A percentile compares a stretch with the other conserved stretches of the same genome.
These are phyloP conservation scores for Centruroides sculpturatus DNA, from an alignment of 1,140 invertebrate species.

Conservation along the genomic window DNA sequence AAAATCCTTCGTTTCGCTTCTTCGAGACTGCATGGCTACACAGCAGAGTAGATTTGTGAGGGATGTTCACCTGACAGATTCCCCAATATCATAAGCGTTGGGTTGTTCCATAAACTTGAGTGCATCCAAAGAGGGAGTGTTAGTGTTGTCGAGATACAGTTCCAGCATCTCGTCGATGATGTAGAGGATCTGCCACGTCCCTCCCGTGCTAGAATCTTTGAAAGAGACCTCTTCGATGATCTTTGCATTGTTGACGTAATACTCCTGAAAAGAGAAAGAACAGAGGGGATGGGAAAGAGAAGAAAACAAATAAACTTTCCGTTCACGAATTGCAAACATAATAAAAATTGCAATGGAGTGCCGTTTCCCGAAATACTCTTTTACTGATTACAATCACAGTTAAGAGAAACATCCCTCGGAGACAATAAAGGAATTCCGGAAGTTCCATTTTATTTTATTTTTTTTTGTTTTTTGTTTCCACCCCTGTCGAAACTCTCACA, in stretches of 20 bases:
- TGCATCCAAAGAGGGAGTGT: slow-evolving; percentile 2
- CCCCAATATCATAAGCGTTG: slow-evolving; percentile 5
- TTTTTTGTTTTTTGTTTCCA: too few relatives aligned
- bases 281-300: not conserved
- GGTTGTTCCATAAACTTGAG: slow-evolving; percentile 10
- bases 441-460: not conserved
- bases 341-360: not conserved
- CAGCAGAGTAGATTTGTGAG: not conserved
- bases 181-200: slow-evolving; percentile 11
- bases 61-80: slow-evolving; percentile 5
- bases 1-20: too few relatives aligned
- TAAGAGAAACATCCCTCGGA: not conserved
- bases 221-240: slow-evolving; percentile 7
- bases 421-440: not conserved
- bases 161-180: slow-evolving; percentile 19
- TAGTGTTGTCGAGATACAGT: slow-evolving; percentile 6
- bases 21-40: too few relatives aligned
- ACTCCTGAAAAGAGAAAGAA: slow-evolving; percentile 9
- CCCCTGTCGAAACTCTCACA: not conserved
- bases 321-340: not conserved
- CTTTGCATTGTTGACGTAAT: slow-evolving; percentile 18
- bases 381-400: not conserved
- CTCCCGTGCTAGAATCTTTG: not conserved
- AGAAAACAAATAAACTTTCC: not conserved
- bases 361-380: not conserved